A percentile compares a stretch with the other conserved stretches of the same genome.
Conservation (phyloP, 2,888 invertebrate species). For the Odontocolon sp. region DNA sequence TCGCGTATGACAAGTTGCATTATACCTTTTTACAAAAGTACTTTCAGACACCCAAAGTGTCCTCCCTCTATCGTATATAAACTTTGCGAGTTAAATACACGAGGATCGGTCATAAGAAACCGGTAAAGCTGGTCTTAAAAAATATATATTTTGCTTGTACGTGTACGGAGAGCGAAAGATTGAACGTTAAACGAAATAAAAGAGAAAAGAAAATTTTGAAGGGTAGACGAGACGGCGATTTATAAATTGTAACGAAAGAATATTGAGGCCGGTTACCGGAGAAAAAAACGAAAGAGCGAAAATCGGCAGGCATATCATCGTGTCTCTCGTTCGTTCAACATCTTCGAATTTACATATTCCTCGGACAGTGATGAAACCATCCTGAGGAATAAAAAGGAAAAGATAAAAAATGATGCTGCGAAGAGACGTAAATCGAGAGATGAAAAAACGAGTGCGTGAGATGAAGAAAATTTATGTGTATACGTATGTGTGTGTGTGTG, state of each 20-base stretch:
- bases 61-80: background rate
- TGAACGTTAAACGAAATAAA: no score
- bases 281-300: background rate
- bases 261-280: background rate
- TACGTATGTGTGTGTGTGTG: background rate
- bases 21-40: conserved; percentile 14
- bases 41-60: background rate
- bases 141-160: no score
- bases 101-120: background rate
- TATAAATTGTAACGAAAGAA: background rate
- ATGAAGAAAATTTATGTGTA: background rate
- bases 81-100: conserved; percentile 19
- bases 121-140: conserved; percentile 1
- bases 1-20: conserved; percentile 1
- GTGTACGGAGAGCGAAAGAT: no score
- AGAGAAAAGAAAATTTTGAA: no score
- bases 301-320: background rate
- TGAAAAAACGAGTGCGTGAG: background rate
- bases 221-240: background rate
- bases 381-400: conserved; percentile 1
- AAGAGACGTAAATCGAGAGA: conserved; percentile 19
- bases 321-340: background rate
- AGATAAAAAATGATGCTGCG: conserved; percentile 18
- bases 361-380: conserved; percentile 8
- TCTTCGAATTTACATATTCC: conserved; percentile 29